Evolutionary conservation across 2,113 vertebrate genomes (phyloP), one percentile per base, ranked within the genome.

Genomic region (Laterallus jamaicensis): DNA sequence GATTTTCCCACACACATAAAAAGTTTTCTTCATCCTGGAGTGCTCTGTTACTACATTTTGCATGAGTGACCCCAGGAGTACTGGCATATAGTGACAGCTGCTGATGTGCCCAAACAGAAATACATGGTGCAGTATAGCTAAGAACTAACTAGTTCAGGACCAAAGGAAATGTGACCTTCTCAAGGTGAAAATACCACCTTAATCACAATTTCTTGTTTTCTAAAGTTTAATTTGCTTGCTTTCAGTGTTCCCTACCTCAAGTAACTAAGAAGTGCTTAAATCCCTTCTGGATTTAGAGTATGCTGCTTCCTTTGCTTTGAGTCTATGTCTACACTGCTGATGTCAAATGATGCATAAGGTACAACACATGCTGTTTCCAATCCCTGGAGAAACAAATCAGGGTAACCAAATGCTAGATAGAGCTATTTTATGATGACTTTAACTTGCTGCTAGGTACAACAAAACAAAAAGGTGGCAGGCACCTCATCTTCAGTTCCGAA

Each of bases 81-180:
- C 24, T 4, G 39, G 18, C 15, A 12, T 3, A 25, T 0, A 81
- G 67, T 2, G 11, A 59, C 40, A 73, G 49, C 37, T 77, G 68
- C 18, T 4, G 3, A 20, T 2, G 32, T 16, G 31, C 29, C 67
- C 21, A 9, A 35, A 29, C 42, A 90, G 37, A 80, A 89, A 59
- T 6, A 54, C 16, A 24, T 0, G 1, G 31, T 37, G 55, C 39
- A 9, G n/a, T 29, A 55, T 0, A 84, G 75, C 50, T 60, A 42
- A 35, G 66, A 79, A 62, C 35, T 52, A 71, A 50, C 40, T 25
- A 54, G 14, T 5, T 40, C 25, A 79, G 54, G 40, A n/a, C 24
- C 44, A 44, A 32, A 88, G 35, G 10, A 71, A 76, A 54, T 24
- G 37, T 32, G 55, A 60, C 13, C 37, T 59, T 89, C 44, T 40